Evolutionary conservation across 2,113 vertebrate genomes (phyloP).

Genomic region (Antechinus flavipes): DNA sequence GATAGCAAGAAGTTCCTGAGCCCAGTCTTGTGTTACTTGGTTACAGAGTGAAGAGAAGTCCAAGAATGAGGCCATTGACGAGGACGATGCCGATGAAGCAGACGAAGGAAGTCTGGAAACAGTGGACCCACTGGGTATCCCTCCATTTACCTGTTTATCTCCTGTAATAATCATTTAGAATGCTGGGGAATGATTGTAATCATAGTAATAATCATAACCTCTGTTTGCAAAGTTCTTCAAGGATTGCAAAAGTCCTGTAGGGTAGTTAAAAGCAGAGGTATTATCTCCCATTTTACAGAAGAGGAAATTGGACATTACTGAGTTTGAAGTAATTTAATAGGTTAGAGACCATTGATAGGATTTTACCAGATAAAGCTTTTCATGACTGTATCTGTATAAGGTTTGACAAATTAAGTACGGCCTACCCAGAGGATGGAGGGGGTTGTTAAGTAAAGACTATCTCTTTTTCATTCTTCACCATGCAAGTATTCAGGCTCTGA

Average conservation of each 20-base stretch:
- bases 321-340: not conserved
- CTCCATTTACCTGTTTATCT: slow-evolving; percentile 25
- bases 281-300: not conserved
- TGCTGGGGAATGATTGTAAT: not conserved
- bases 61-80: slow-evolving; percentile 78
- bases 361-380: not conserved
- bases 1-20: not conserved
- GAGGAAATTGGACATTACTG: not conserved
- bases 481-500: not conserved
- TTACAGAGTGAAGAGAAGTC: slow-evolving; percentile 82
- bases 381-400: not conserved
- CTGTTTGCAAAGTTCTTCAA: not conserved
- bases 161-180: not conserved
- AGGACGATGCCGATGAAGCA: slow-evolving; percentile 81
- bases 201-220: not conserved
- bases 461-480: not conserved
- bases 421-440: not conserved
- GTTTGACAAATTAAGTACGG: not conserved
- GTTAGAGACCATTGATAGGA: not conserved
- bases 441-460: not conserved
- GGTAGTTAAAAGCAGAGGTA: not conserved
- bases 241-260: not conserved
- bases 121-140: slow-evolving; percentile 74
- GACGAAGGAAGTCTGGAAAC: slow-evolving; percentile 75
- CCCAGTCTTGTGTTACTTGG: slow-evolving; percentile 47